Base-by-base conservation (phyloP, 2,113 vertebrate genomes). In the Oriolus oriolus region DNA sequence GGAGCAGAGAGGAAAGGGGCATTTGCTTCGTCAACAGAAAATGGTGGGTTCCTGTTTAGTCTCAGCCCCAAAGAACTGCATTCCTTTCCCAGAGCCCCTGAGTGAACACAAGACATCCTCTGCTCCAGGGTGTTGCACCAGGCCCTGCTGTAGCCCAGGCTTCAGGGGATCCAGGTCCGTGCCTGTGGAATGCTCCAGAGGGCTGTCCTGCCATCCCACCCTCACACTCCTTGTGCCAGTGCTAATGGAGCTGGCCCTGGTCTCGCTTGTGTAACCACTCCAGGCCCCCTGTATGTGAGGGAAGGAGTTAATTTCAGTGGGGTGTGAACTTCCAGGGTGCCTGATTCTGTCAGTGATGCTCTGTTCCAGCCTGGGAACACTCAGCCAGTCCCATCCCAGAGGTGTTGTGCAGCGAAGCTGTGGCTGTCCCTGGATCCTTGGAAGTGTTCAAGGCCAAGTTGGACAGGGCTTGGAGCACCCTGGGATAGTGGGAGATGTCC, bases 401-500 rank as follows among this genome's bases (percentile, higher is more conserved):
- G 69, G 24, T 45, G 9, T 4, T 68, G 23, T 13, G 45, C 20
- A 22, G 54, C 41, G 54, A 0, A 83, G 41, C 63, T 76, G 41
- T 54, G 54, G 63, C 47, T 83, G 27, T 22, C 22, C 10, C 0
- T 30, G 35, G 35, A 49, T 54, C 30, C 47, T 10, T 83, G 35
- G 14, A 0, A 69, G 18, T 27, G 35, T 23, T 12, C 63, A 23
- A 42, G 54, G 63, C 47, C 26, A 7, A n/a, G 11, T 0, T 75
- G 78, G 39, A 21, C 0, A 0, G 31, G n/a, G 10, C 47, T 53
- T 54, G n/a, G 30, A 68, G 30, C n/a, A 53, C 0, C 20, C 30
- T 83, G 41, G 63, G 21, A 15, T 3, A 6, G 41, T 20, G 56
- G 63, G 4, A 35, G 31, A 18, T 76, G 63, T 42, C 18, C 26